Conservation (phyloP, 2,113 vertebrate species). For the Theropithecus gelada region DNA sequence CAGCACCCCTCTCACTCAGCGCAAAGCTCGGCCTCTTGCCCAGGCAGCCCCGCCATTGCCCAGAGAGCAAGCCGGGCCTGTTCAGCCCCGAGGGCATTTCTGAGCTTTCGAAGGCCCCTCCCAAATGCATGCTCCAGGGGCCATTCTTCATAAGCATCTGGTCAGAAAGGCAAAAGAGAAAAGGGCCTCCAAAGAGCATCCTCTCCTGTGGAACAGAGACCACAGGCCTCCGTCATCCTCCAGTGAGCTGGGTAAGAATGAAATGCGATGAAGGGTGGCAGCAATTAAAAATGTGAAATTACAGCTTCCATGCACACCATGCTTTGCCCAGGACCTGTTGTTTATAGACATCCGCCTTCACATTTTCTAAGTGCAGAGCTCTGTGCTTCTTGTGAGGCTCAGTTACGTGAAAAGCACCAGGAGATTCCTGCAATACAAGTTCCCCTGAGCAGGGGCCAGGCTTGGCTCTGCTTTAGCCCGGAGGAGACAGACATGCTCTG, state of each 20-base stretch:
- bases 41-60: fast-evolving
- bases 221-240: neutral
- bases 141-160: neutral
- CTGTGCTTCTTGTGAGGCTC: fast-evolving
- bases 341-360: fast-evolving
- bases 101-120: fast-evolving
- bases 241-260: fast-evolving
- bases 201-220: neutral
- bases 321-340: neutral
- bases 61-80: neutral
- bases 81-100: fast-evolving
- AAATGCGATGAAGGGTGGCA: neutral
- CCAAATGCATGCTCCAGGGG: fast-evolving
- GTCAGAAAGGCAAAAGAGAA: neutral
- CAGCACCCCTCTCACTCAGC: fast-evolving
- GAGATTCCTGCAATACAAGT: fast-evolving
- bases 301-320: fast-evolving
- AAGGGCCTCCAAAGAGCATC: fast-evolving
- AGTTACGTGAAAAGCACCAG: fast-evolving
- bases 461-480: fast-evolving
- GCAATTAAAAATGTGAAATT: fast-evolving
- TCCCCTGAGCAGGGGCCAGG: too few species aligned
- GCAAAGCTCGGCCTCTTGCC: fast-evolving
- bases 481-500: fast-evolving
- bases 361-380: neutral